Percentiles rank a stretch among this genome's conserved stretches.
These are phyloP conservation scores for Drosophila neonasuta DNA, from an alignment of 2,888 invertebrate genomes.

Conservation along the genomic window DNA sequence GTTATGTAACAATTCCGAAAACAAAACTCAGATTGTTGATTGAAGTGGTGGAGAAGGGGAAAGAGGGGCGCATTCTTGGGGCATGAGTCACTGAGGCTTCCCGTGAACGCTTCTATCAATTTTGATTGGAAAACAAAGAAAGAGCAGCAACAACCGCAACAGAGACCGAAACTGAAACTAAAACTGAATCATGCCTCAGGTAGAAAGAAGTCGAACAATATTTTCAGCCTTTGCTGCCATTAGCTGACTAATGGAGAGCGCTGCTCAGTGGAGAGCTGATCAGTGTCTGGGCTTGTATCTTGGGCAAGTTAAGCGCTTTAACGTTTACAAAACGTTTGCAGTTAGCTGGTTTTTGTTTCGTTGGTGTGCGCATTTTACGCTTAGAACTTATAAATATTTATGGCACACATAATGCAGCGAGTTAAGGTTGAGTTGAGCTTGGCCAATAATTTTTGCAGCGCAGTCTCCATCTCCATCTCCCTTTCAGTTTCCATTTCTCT, in stretches of 20 bases:
- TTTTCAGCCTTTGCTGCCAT: slow-evolving; percentile 41
- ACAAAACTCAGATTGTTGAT: not conserved
- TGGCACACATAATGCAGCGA: slow-evolving; percentile 72
- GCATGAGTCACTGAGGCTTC: slow-evolving; percentile 44
- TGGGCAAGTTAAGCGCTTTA: slow-evolving; percentile 57
- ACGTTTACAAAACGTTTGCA: slow-evolving; percentile 58
- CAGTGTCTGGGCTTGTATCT: slow-evolving; percentile 1
- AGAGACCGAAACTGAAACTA: slow-evolving; percentile 10
- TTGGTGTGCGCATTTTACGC: slow-evolving; percentile 60
- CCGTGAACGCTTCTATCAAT: slow-evolving; percentile 38
- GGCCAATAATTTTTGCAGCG: slow-evolving; percentile 64
- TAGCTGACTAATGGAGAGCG: slow-evolving; percentile 66
- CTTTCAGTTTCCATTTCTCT: slow-evolving; percentile 1
- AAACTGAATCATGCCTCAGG: slow-evolving; percentile 55
- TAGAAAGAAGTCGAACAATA: slow-evolving; percentile 33
- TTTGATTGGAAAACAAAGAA: slow-evolving; percentile 41
- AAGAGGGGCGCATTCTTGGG: slow-evolving; percentile 19
- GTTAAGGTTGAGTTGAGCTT: slow-evolving; percentile 64
- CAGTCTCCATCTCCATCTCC: slow-evolving; percentile 6
- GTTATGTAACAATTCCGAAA: slow-evolving; percentile 11
- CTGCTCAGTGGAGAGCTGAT: not conserved
- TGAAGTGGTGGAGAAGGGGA: not conserved
- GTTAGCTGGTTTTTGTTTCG: slow-evolving; percentile 36
- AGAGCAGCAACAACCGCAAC: slow-evolving; percentile 3
- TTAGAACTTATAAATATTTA: slow-evolving; percentile 77